Percentiles rank a stretch among this genome's conserved stretches.
Evolutionary conservation across 2,888 invertebrate species (phyloP).

Genomic region (Malthinus seriepunctatus): DNA sequence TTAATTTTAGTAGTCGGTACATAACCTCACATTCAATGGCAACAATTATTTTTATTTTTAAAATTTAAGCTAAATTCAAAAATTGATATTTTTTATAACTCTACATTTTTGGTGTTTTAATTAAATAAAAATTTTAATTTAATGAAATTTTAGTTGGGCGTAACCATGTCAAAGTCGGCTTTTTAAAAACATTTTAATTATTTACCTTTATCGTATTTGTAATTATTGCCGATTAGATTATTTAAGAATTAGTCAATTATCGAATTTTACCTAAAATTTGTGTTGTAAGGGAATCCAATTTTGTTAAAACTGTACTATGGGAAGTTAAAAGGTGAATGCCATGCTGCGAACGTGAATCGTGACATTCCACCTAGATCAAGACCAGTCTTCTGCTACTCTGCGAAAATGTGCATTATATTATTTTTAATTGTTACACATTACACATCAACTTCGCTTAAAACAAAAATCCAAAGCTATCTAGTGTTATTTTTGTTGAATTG

Average conservation of each 20-base stretch:
- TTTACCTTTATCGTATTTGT: no score
- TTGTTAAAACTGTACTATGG: constrained; percentile 36
- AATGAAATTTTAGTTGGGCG: not conserved
- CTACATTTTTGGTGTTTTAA: not conserved
- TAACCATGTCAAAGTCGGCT: not conserved
- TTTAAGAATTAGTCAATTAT: no score
- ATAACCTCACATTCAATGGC: constrained; percentile 22
- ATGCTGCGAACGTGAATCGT: constrained; percentile 35
- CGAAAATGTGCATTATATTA: constrained; percentile 17
- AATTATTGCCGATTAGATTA: no score
- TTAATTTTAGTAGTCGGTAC: constrained; percentile 16
- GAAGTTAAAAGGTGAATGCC: constrained; percentile 40
- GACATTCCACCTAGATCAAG: constrained; percentile 36
- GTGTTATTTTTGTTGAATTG: no score
- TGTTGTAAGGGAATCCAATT: constrained; percentile 4
- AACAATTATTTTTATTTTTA: not conserved
- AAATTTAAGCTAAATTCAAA: no score
- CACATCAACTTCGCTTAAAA: not conserved
- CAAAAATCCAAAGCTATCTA: no score
- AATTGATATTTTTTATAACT: not conserved
- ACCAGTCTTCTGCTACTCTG: constrained; percentile 27
- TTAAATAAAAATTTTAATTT: not conserved
- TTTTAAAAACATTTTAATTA: no score
- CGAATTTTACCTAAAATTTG: no score
- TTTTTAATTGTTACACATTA: not conserved